These are phyloP conservation scores for Amphiduros pacificus DNA, from an alignment of 2,888 invertebrate genomes.

Conservation along the genomic window DNA sequence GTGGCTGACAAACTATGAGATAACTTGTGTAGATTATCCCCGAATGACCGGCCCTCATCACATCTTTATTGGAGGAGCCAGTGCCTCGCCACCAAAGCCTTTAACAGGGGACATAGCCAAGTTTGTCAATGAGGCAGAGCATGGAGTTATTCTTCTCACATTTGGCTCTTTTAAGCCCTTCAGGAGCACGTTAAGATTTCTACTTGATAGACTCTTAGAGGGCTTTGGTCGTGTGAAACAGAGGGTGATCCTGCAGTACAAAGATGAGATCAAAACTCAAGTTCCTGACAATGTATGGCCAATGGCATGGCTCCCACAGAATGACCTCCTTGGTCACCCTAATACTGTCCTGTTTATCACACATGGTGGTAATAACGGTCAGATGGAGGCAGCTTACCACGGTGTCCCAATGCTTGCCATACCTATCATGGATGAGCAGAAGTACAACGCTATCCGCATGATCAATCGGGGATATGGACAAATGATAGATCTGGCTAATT, in stretches of 20 bases:
- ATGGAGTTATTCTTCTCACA: not conserved
- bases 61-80: not conserved
- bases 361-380: not conserved
- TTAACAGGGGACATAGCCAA: not conserved
- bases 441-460: not conserved
- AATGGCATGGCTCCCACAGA: not conserved
- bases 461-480: not conserved
- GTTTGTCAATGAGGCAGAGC: not conserved
- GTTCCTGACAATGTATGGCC: not conserved
- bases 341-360: not conserved
- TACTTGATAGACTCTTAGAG: not conserved
- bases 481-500: not conserved
- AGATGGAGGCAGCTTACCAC: not conserved
- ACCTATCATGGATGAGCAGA: not conserved
- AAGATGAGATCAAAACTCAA: no score
- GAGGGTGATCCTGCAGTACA: slow-evolving; percentile 4
- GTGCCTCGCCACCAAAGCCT: not conserved
- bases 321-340: not conserved
- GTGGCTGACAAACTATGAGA: not conserved
- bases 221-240: not conserved
- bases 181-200: no score
- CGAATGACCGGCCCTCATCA: not conserved
- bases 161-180: not conserved
- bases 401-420: not conserved
- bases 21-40: slow-evolving; percentile 2